Evolutionary conservation across 2,888 invertebrate genomes (phyloP), one percentile per base, ranked within the genome.

Genomic region (Aelia acuminata): DNA sequence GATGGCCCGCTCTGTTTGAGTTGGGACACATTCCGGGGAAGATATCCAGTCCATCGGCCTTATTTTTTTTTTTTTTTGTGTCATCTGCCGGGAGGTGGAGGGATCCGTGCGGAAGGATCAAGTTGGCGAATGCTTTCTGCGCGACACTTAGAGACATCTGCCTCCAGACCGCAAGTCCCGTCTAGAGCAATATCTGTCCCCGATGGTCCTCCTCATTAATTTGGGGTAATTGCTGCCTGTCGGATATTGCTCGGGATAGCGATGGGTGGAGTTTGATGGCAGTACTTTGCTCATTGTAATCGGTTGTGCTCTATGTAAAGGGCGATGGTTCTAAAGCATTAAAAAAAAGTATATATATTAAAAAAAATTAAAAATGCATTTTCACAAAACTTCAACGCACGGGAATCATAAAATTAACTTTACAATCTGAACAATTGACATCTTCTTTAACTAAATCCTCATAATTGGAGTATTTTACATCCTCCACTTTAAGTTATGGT

Each of bases 1-100:
- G 63, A 70, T 70, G 43, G 20, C 87, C 57, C 43, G 70, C 39
- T 63, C 43, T 87, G 87, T 87, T 87, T 87, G 87, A 87, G 87
- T 87, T 87, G 63, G 57, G 63, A 35, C 63, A 35, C 35, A 22
- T 80, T 47, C n/a, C 5, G 80, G 13, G 80, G 13, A 80, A 80
- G n/a, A 70, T 70, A 70, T 35, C 35, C 63, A 5, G 18, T 0
- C 15, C 26, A 70, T 70, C 63, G 63, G 63, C 15, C n/a, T n/a
- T n/a, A n/a, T 35, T 35, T 70, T 70, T 35, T 35, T 35, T 26
- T 35, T 31, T 26, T n/a, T 8, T 10, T 11, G 26, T 57, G 26
- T 31, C n/a, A n/a, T n/a, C 18, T 5, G 22, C 53, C 35, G 1
- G 18, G 35, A 35, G 8, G 22, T 2, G 18, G 35, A 35, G 8